These are phyloP conservation scores for Perccottus glenii DNA, from an alignment of 2,113 vertebrate genomes.

Conservation along the genomic window DNA sequence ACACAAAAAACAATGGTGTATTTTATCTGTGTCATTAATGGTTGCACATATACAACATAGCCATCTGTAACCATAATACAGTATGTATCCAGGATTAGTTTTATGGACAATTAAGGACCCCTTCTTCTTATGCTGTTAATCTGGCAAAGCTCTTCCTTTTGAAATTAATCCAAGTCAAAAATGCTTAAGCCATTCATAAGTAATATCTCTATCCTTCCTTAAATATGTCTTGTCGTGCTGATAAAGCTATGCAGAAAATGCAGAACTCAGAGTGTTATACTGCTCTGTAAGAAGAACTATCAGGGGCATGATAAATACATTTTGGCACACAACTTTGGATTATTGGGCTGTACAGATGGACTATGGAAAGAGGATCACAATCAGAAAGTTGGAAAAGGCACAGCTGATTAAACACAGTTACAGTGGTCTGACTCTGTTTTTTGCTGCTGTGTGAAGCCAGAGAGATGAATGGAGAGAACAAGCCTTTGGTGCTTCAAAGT, in stretches of 20 bases:
- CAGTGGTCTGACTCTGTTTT: background rate
- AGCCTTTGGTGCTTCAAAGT: constrained; percentile 11
- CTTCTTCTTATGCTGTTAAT: constrained; percentile 44
- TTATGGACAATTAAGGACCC: constrained; percentile 22
- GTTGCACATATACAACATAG: background rate
- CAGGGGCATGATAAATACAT: constrained; percentile 4
- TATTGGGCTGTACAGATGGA: constrained; percentile 43
- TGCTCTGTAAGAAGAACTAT: constrained; percentile 12
- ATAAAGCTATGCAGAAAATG: background rate
- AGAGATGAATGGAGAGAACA: constrained; percentile 40
- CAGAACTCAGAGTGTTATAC: too few species aligned
- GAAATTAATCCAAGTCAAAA: constrained; percentile 49
- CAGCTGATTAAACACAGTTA: constrained; percentile 7
- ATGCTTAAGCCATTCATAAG: constrained; percentile 7
- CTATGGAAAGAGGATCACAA: constrained; percentile 26
- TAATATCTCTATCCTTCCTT: background rate
- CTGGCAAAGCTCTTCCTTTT: constrained; percentile 53
- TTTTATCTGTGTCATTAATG: too few species aligned
- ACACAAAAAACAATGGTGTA: background rate
- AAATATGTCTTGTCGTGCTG: background rate
- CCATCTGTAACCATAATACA: constrained; percentile 22
- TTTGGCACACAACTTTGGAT: constrained; percentile 20
- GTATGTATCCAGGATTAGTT: constrained; percentile 38
- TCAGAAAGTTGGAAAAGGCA: constrained; percentile 22
- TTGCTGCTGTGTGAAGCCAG: constrained; percentile 18